Base-by-base conservation (phyloP, 2,113 vertebrate genomes). In the Barbus barbus region DNA sequence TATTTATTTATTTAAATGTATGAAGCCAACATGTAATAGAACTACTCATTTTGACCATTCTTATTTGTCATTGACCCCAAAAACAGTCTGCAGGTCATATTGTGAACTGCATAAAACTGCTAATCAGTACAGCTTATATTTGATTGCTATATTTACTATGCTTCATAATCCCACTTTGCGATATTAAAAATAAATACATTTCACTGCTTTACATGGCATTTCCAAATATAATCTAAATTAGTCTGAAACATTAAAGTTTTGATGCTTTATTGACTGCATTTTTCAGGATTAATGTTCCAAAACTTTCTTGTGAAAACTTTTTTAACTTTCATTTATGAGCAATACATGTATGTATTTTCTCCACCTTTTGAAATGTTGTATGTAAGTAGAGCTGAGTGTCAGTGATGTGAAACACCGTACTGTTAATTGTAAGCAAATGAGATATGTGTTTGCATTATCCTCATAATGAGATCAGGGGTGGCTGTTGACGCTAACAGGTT, bases 341-440 rank as follows among this genome's bases (percentile, higher is more conserved):
- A 65, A 33, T 33, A 67, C 7, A 36, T 22, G 20, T 33, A 31
- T 36, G 36, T 38, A 22, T 38, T 36, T 69, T 36, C 18, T 36
- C 33, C 18, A 12, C 12, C n/a, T 46, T 63, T 78, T 63, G 3
- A 67, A 67, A 81, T 51, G 1, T 61, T 38, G 22, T 38, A 58
- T 24, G 20, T 18, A 60, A 24, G 53, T 63, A 46, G 58, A 63
- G 18, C 5, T 14, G 20, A 56, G 11, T 65, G 12, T 67, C n/a
- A 67, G 41, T 48, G 61, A 67, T 65, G 63, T 81, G 41, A 14
- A 48, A 14, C 20, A 24, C 20, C 3, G 2, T 71, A 71, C 65
- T 71, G 26, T 71, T 82, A 33, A 82, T 71, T 38, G 63, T 71
- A 28, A 26, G 36, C 74, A 76, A 81, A 87, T 87, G 82, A 87